Conservation (phyloP, 2,888 invertebrate species). For the Ochropleura leucogaster region DNA sequence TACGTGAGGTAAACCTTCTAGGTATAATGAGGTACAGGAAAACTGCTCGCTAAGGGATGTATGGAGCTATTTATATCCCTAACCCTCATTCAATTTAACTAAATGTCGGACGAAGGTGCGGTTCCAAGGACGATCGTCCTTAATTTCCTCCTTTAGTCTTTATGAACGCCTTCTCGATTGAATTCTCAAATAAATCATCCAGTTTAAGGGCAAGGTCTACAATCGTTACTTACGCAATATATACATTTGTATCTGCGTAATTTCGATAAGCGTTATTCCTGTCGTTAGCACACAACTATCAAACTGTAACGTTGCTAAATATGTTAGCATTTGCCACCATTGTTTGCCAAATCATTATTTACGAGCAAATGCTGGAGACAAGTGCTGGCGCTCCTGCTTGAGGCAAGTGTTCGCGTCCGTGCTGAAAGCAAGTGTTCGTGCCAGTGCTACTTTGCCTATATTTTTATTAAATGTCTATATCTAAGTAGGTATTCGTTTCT, state of each 20-base stretch:
- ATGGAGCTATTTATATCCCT: conserved; percentile 1
- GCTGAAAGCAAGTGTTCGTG: background rate
- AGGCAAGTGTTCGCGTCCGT: background rate
- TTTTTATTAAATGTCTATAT: no score
- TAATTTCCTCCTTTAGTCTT: conserved; percentile 4
- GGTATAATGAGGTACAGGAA: conserved; percentile 1
- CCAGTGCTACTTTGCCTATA: no score
- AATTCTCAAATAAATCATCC: background rate
- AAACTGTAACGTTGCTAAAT: background rate
- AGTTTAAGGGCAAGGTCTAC: background rate
- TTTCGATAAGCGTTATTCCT: background rate
- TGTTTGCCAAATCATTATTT: no score
- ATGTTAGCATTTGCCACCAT: background rate
- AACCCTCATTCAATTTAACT: conserved; percentile 14
- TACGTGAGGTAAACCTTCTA: background rate
- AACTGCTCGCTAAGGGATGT: background rate
- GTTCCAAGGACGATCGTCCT: background rate
- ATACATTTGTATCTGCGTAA: no score
- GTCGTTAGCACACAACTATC: background rate
- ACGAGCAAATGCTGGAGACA: background rate
- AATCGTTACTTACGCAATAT: background rate
- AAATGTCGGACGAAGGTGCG: conserved; percentile 10
- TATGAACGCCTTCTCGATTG: background rate
- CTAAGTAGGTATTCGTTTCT: no score
- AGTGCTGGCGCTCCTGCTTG: background rate